Conservation (phyloP, 2,888 invertebrate species). For the Phania funesta region DNA sequence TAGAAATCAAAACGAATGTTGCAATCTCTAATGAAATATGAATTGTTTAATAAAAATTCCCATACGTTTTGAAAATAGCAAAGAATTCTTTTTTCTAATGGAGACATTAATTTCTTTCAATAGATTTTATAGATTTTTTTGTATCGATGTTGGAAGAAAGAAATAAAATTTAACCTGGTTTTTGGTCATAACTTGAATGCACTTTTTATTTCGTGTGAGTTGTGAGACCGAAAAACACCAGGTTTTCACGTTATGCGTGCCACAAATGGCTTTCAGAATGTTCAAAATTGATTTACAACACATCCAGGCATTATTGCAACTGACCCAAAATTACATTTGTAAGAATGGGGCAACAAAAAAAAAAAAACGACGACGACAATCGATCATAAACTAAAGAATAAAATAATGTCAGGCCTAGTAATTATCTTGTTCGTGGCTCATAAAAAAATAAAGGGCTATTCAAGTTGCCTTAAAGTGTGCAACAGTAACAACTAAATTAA, state of each 20-base stretch:
- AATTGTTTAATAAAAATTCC: slow-evolving; percentile 29
- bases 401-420: no score
- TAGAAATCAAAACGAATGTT: slow-evolving; percentile 47
- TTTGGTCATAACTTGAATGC: no score
- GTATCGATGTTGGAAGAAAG: no score
- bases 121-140: background rate
- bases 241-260: slow-evolving; percentile 44
- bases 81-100: background rate
- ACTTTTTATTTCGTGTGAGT: background rate
- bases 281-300: slow-evolving; percentile 54
- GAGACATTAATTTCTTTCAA: background rate
- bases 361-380: background rate
- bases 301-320: background rate
- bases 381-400: background rate
- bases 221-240: slow-evolving; percentile 29
- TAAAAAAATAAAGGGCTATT: no score
- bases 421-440: no score
- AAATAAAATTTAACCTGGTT: no score
- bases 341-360: background rate
- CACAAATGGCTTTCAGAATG: background rate
- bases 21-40: slow-evolving; percentile 18
- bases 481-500: no score
- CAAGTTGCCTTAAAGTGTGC: no score
- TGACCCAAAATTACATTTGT: background rate
- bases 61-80: background rate